Conservation (phyloP, 2,797 vertebrate species). For the Chiloscyllium punctatum region DNA sequence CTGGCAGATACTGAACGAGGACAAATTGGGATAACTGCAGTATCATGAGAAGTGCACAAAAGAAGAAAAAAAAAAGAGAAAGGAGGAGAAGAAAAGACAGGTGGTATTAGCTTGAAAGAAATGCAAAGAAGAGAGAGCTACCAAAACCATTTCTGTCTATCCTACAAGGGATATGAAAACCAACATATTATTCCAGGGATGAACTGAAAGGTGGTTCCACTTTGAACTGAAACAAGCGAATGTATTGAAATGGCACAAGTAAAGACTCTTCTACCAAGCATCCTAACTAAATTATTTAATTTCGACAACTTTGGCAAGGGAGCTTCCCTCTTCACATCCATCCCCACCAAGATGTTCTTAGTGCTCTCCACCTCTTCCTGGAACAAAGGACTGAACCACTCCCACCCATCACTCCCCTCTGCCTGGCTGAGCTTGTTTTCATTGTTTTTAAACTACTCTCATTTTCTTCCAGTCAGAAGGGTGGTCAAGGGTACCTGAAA, state of each 20-base stretch:
- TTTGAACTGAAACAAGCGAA: not conserved
- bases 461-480: too few relatives aligned
- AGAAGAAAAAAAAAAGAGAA: constrained; percentile 48
- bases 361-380: too few relatives aligned
- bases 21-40: constrained; percentile 91
- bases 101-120: constrained; percentile 56
- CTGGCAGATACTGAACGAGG: constrained; percentile 99
- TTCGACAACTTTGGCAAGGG: too few relatives aligned
- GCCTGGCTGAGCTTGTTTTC: too few relatives aligned
- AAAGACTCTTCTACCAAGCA: not conserved
- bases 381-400: too few relatives aligned
- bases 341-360: too few relatives aligned
- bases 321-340: too few relatives aligned
- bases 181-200: not conserved
- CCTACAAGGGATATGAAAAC: not conserved
- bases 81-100: constrained; percentile 51
- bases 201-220: not conserved
- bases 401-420: too few relatives aligned
- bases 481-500: too few relatives aligned
- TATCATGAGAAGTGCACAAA: constrained; percentile 39
- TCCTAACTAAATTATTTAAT: not conserved
- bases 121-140: constrained; percentile 39
- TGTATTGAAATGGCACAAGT: not conserved
- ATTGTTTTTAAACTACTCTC: too few relatives aligned
- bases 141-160: constrained; percentile 51